Evolutionary conservation across 2,113 vertebrate genomes (phyloP), one percentile per base, ranked within the genome.

Genomic region (Peromyscus maniculatus): DNA sequence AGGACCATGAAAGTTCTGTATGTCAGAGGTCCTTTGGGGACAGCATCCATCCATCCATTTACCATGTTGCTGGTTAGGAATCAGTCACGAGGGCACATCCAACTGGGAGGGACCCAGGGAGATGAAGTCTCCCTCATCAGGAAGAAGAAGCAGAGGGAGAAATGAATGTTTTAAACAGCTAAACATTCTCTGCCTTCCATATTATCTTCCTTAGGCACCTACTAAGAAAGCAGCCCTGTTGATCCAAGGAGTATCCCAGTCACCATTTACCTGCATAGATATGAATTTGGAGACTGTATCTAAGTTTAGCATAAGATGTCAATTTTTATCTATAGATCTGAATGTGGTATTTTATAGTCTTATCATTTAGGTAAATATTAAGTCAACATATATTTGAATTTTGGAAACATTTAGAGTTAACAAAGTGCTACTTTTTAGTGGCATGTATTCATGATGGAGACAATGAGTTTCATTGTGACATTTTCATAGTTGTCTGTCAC

Each of bases 361-460:
- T n/a, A 84, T n/a, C n/a, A 69, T 52, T 91, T n/a, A 36, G 71
- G 28, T 87, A 93, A 64, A 89, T 82, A 72, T 66, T 66, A 96
- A 91, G 21, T 80, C 72, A 94, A 91, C 71, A 66, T 11, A 66
- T 5, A 19, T 91, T 84, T 93, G 39, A 88, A 19, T 91, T 84
- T 80, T 80, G 66, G 55, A 83, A 93, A 49, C 52, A 62, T 52
- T 66, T 36, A 39, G 43, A 84, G 66, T 36, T 77, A 72, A 67
- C 46, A 43, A 91, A 96, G 80, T 87, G 33, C 22, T 92, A n/a
- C 15, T 66, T 95, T 66, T 39, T 31, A 59, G 26, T 43, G 21
- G 24, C 64, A 59, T 17, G 43, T n/a, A 59, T 59, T 21, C 69
- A 57, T 43, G 24, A 43, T 21, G 16, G 15, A 21, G 52, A 57